Base-by-base conservation (phyloP, 1,140 invertebrate genomes). In the Linepithema humile region DNA sequence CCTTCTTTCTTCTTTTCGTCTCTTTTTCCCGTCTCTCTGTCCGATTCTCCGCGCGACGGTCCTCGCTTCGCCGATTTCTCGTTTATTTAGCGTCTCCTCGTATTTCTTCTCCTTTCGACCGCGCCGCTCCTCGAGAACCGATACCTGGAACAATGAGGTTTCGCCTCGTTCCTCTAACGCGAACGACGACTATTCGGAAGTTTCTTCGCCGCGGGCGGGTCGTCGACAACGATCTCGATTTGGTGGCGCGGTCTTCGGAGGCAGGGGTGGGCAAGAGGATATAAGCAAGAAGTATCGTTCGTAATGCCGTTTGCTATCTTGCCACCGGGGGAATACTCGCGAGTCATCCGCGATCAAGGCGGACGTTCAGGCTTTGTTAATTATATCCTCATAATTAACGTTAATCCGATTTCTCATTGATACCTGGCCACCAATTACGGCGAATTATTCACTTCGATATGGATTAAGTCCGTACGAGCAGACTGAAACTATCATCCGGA, bases 11-110 rank as follows among this genome's bases (percentile, higher is more conserved):
- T 57, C 9, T 35, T 48, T 29, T 65, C 15, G 6, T 60, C 15
- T 53, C 70, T 50, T 69, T 62, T 20, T 55, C 67, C 40, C 60
- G 10, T 40, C 72, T 64, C 55, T 64, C 48, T 50, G 3, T 45
- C 5, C 20, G 23, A 64, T 77, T 70, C 75, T 50, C 29, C 26
- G 20, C 12, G 3, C 45, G 77, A 23, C 15, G 45, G 38, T 64
- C 50, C 12, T 43, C 26, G 57, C 48, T 85, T 55, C 26, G 20
- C 69, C 45, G 45, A 55, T 74, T 74, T 83, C 77, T 83, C 84
- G 38, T 86, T 87, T 83, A 72, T 86, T 73, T 73, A 86, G 32
- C 48, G 15, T 80, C 40, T 57, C 78, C 45, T n/a, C 29, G n/a
- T 29, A 9, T 4, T n/a, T 50, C n/a, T 15, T 35, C 53, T 55